Base-by-base conservation (phyloP, 2,797 vertebrate species). In the Pelodytes ibericus region DNA sequence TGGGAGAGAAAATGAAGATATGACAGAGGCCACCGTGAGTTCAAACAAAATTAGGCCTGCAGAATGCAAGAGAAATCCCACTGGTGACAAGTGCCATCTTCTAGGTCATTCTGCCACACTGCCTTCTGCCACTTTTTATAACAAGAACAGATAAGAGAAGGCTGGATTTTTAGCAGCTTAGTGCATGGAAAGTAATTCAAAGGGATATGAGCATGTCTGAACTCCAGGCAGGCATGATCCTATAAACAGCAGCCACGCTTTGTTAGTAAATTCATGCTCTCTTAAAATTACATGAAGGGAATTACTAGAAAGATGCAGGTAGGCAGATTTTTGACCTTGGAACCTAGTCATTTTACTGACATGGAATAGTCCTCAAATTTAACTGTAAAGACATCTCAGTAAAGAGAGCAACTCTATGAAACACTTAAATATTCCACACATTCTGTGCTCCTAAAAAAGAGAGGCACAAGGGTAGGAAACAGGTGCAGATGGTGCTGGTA, bases 11-110 rank as follows among this genome's bases (percentile, higher is more conserved):
- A 95, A 93, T 92, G 94, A 94, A 94, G 94, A 94, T 95, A 93
- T 96, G 95, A 95, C 95, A 92, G 92, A 95, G 94, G 96, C 94
- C 94, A 93, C 87, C 49, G 88, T 85, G 91, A 96, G 96, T 98
- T 97, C 95, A 98, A 95, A 95, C 93, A 95, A 96, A 97, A 96
- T 96, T 95, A 96, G 95, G 95, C 95, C 96, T 94, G 94, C 93
- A 95, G 95, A 96, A 96, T 88, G 93, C 94, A 92, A 89, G 89
- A 89, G 93, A 94, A 95, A 95, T 90, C 87, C 94, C 93, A 91
- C 91, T 92, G 88, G 94, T 97, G 96, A 96, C 95, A 97, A 95
- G 94, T 97, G 95, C 96, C 95, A 96, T 96, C 97, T 97, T 95
- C 92, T 92, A 94, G 96, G 96, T 96, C 95, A 96, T 94, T 93